Evolutionary conservation across 1,140 invertebrate species (phyloP).

Genomic region (Hyles euphorbiae): DNA sequence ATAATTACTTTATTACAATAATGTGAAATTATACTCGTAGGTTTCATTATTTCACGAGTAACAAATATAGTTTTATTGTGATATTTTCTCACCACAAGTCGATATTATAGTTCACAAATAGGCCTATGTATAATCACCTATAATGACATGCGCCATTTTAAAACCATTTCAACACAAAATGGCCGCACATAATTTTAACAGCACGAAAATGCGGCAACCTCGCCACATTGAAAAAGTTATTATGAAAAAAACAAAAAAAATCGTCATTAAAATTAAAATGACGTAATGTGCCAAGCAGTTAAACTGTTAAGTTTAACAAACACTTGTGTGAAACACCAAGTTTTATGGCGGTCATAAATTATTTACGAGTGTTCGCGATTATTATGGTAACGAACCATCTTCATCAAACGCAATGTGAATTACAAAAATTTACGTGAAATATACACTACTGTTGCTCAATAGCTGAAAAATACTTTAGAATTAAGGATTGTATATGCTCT

Average conservation of each 20-base stretch:
- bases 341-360: constrained; percentile 43
- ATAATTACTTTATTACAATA: too few relatives aligned
- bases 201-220: not conserved
- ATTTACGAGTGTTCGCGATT: constrained; percentile 39
- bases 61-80: too few relatives aligned
- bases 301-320: constrained; percentile 37
- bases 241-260: not conserved
- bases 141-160: too few relatives aligned
- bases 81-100: too few relatives aligned
- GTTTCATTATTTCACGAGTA: too few relatives aligned
- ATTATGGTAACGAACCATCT: constrained; percentile 22
- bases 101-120: too few relatives aligned
- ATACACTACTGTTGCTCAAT: not conserved
- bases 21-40: too few relatives aligned
- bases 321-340: constrained; percentile 31
- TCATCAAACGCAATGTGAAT: not conserved
- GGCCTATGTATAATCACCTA: too few relatives aligned
- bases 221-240: constrained; percentile 1
- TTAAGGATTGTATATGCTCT: too few relatives aligned
- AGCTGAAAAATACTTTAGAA: too few relatives aligned
- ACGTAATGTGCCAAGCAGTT: constrained; percentile 32
- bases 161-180: too few relatives aligned
- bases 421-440: not conserved
- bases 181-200: too few relatives aligned
- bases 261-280: constrained; percentile 8